Evolutionary conservation across 2,113 vertebrate genomes (phyloP).

Genomic region (Brevimyrus niger): DNA sequence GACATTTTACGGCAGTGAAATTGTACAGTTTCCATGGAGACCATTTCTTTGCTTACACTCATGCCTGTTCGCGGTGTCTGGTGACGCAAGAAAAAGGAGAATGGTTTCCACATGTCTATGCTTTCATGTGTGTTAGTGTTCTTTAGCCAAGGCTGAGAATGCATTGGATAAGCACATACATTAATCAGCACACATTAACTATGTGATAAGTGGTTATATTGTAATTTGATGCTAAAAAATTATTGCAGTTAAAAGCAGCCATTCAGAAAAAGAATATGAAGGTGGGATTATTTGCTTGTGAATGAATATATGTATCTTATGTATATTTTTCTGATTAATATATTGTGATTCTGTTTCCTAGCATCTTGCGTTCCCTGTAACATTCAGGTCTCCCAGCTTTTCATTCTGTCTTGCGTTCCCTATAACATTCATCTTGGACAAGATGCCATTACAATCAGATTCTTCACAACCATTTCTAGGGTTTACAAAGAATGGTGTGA

Average conservation of each 20-base stretch:
- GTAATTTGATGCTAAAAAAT: neutral
- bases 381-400: too few relatives aligned
- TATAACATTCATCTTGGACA: too few relatives aligned
- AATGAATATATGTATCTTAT: neutral
- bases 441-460: neutral
- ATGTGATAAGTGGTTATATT: neutral
- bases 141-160: neutral
- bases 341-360: neutral
- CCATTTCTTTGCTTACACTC: too few relatives aligned
- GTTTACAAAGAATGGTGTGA: too few relatives aligned
- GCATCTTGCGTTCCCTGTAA: too few relatives aligned
- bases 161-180: neutral
- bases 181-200: neutral
- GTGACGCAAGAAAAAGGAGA: neutral
- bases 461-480: too few relatives aligned
- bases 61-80: neutral
- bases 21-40: too few relatives aligned
- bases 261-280: neutral
- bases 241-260: neutral
- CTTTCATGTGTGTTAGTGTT: neutral
- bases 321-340: neutral
- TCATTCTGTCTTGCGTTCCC: too few relatives aligned
- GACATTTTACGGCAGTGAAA: too few relatives aligned
- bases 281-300: neutral
- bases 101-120: neutral